Conservation (phyloP, 2,888 invertebrate genomes). For the Gibbula magus region DNA sequence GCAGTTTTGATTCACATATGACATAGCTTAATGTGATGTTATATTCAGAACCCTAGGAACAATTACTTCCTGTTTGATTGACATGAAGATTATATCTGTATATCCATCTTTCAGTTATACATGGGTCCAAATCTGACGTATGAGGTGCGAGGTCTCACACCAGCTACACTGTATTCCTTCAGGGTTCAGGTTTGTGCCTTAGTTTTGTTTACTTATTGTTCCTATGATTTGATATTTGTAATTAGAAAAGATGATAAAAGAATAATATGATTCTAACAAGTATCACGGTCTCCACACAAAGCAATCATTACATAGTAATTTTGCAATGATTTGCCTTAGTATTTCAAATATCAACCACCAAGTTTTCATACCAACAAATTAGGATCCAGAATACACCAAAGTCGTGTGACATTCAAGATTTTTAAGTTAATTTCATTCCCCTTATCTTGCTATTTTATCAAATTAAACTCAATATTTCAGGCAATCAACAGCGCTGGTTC, state of each 20-base stretch:
- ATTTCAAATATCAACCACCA: too few species aligned
- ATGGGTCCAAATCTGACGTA: slow-evolving; percentile 75
- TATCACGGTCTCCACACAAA: too few species aligned
- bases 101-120: slow-evolving; percentile 64
- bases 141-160: slow-evolving; percentile 84
- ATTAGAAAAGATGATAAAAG: too few species aligned
- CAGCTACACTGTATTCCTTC: slow-evolving; percentile 88
- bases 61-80: not conserved
- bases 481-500: slow-evolving; percentile 89
- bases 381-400: too few species aligned
- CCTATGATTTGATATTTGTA: not conserved
- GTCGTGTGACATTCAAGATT: not conserved
- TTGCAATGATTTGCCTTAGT: too few species aligned
- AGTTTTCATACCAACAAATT: not conserved
- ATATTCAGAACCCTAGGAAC: not conserved
- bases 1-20: too few species aligned
- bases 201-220: too few species aligned
- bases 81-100: not conserved
- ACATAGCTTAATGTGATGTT: not conserved
- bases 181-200: slow-evolving; percentile 79
- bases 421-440: not conserved
- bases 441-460: not conserved
- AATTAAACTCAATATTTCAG: slow-evolving; percentile 73
- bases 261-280: too few species aligned
- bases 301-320: too few species aligned